Conservation (phyloP, 2,113 vertebrate species). For the Amia ocellicauda region DNA sequence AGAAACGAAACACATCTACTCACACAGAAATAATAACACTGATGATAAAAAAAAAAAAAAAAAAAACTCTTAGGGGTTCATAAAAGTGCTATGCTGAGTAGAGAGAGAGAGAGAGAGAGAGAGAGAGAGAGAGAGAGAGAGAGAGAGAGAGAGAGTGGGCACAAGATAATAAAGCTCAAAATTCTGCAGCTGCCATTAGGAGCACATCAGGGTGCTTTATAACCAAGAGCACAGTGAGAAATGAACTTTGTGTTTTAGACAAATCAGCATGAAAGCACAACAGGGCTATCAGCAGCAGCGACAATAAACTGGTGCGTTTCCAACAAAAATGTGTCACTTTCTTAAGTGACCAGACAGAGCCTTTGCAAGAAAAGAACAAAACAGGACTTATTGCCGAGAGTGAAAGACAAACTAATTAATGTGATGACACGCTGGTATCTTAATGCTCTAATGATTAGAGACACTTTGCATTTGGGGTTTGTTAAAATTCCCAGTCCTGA, state of each 20-base stretch:
- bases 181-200: neutral
- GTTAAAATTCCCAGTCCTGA: too few relatives aligned
- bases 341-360: neutral
- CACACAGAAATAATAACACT: too few relatives aligned
- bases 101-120: neutral
- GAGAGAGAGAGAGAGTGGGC: neutral
- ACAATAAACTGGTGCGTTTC: neutral
- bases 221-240: neutral
- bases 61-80: too few relatives aligned
- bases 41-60: too few relatives aligned
- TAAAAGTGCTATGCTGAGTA: too few relatives aligned
- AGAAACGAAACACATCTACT: too few relatives aligned
- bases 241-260: slow-evolving; percentile 1
- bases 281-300: neutral
- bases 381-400: neutral
- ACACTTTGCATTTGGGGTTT: too few relatives aligned
- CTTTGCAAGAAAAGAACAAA: neutral
- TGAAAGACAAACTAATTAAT: too few relatives aligned
- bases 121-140: neutral
- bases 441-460: too few relatives aligned
- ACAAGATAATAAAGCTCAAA: neutral
- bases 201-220: slow-evolving; percentile 1
- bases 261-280: neutral
- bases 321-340: neutral
- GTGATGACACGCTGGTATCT: too few relatives aligned